These are phyloP conservation scores for Chelidonichthys spinosus DNA, from an alignment of 2,797 vertebrate species.

Conservation along the genomic window DNA sequence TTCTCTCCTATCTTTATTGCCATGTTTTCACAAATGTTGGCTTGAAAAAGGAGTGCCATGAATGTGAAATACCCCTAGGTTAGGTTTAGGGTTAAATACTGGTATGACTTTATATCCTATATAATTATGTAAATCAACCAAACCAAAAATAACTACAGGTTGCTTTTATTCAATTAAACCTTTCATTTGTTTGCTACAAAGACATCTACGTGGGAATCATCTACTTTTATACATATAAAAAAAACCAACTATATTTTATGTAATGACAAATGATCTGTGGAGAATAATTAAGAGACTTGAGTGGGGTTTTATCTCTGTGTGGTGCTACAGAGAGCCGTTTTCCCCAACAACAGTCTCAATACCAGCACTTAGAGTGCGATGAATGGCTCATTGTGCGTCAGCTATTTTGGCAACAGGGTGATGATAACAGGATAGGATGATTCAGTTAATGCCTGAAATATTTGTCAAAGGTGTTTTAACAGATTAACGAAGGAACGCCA, in stretches of 20 bases:
- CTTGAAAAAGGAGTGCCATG: neutral
- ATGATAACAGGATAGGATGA: constrained; percentile 54
- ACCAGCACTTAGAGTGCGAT: constrained; percentile 51
- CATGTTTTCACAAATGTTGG: neutral
- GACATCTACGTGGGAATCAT: constrained; percentile 34
- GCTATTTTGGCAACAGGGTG: constrained; percentile 63
- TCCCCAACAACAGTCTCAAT: constrained; percentile 45
- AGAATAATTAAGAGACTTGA: constrained; percentile 70
- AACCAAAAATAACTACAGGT: neutral
- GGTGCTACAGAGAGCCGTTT: constrained; percentile 35
- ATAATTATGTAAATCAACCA: neutral
- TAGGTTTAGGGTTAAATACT: neutral
- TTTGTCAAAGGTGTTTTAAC: constrained; percentile 19
- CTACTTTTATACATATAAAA: constrained; percentile 22
- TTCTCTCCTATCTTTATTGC: neutral
- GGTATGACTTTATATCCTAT: neutral
- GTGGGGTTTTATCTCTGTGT: constrained; percentile 56
- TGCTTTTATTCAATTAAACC: constrained; percentile 43
- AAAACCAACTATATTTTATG: constrained; percentile 8
- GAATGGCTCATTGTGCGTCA: constrained; percentile 64
- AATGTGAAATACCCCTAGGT: too few species aligned
- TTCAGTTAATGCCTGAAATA: constrained; percentile 42
- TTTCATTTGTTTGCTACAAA: constrained; percentile 31
- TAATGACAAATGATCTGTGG: constrained; percentile 52
- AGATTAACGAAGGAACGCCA: constrained; percentile 5